phyloP scores from a whole-genome alignment of 2,113 vertebrate species.

The Anolis carolinensis region DNA sequence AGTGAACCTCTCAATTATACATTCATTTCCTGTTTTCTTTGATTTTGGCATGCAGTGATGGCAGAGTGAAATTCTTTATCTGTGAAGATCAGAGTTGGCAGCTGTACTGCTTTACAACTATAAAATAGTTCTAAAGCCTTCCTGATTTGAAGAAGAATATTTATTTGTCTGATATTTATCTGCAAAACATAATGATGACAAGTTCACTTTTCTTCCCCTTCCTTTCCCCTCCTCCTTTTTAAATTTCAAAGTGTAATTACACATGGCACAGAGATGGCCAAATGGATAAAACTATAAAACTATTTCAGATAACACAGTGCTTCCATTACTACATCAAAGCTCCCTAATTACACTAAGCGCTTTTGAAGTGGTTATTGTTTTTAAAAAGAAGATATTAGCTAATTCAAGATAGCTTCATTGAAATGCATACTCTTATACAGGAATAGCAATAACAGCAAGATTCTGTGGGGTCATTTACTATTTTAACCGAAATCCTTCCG shows the following conservation, averaged over 20 bases:
- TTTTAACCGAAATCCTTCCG: slow-evolving; percentile 6
- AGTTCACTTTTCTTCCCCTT: not conserved
- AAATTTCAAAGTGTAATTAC: slow-evolving; percentile 42
- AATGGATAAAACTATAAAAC: not conserved
- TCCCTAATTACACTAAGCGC: not conserved
- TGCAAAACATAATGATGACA: slow-evolving; percentile 6
- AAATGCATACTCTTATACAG: rapidly evolving
- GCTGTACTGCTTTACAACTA: slow-evolving; percentile 31
- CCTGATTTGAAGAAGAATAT: slow-evolving; percentile 26
- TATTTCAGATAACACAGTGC: slow-evolving; percentile 8
- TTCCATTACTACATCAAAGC: not conserved
- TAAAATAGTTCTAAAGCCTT: slow-evolving; percentile 60
- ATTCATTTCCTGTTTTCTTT: slow-evolving; percentile 53
- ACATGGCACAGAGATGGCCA: not conserved
- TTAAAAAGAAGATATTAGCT: not conserved
- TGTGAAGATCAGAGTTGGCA: slow-evolving; percentile 50
- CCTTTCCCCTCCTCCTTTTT: not conserved
- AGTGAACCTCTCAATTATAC: slow-evolving; percentile 48
- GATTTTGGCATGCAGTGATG: slow-evolving; percentile 43
- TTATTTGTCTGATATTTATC: slow-evolving; percentile 41
- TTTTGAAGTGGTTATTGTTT: slow-evolving; percentile 20
- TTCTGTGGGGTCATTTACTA: not conserved
- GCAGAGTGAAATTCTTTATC: slow-evolving; percentile 20
- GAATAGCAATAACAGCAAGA: slow-evolving; percentile 20
- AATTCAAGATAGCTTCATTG: slow-evolving; percentile 35